Evolutionary conservation across 1,140 invertebrate genomes (phyloP).

Genomic region (Leptinotarsa undecemlineata): DNA sequence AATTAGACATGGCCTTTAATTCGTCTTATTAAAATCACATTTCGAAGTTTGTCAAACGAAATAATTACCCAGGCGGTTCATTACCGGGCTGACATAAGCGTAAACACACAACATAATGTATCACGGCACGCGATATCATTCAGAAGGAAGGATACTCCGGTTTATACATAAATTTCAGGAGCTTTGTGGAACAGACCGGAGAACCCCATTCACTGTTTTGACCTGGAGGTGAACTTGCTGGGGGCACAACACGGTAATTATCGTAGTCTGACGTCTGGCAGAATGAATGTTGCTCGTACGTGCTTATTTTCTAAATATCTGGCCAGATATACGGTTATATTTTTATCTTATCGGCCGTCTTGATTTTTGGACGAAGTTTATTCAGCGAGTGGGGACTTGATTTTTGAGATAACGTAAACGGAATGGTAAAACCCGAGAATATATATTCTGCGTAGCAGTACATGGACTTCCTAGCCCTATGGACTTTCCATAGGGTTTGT

Average conservation of each 20-base stretch:
- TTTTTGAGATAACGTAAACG: no score
- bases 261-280: slow-evolving; percentile 36
- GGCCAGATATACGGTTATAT: slow-evolving; percentile 11
- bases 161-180: slow-evolving; percentile 35
- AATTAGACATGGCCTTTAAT: no score
- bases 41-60: slow-evolving; percentile 10
- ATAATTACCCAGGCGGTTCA: slow-evolving; percentile 19
- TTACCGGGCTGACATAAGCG: slow-evolving; percentile 32
- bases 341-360: slow-evolving; percentile 14
- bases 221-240: slow-evolving; percentile 31
- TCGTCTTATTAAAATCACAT: slow-evolving; percentile 12
- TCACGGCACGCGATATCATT: slow-evolving; percentile 39
- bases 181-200: slow-evolving; percentile 32
- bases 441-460: no score
- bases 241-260: slow-evolving; percentile 35
- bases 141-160: slow-evolving; percentile 36
- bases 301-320: slow-evolving; percentile 35
- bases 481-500: no score
- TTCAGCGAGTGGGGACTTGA: no score
- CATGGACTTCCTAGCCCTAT: no score
- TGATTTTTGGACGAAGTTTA: not conserved
- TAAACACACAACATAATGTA: slow-evolving; percentile 32
- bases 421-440: no score
- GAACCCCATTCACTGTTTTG: slow-evolving; percentile 32
- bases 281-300: slow-evolving; percentile 32